Evolutionary conservation across 53 echinoderm and acorn worm genomes (phyloP).

Genomic region (Patiria pectinifera): DNA sequence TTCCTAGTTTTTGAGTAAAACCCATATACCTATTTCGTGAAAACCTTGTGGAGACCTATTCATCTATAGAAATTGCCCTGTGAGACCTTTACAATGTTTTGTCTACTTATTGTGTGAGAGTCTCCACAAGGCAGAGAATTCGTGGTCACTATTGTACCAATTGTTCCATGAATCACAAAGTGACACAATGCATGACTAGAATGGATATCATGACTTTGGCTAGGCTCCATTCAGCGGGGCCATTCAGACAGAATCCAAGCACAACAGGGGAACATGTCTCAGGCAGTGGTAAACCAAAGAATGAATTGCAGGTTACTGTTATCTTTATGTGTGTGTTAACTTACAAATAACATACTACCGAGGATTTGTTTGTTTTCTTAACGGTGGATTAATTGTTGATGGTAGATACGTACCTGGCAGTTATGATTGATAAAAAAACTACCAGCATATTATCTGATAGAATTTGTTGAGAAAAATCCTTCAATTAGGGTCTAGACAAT

Average conservation of each 20-base stretch:
- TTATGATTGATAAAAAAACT: not conserved
- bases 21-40: too few species aligned
- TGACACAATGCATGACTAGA: not conserved
- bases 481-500: not conserved
- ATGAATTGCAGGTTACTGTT: not conserved
- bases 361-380: not conserved
- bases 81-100: too few species aligned
- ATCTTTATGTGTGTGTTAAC: not conserved
- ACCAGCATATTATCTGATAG: not conserved
- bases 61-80: too few species aligned
- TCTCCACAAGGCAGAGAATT: too few species aligned
- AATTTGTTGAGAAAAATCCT: not conserved
- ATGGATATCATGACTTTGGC: conserved; percentile 27
- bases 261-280: conserved; percentile 8
- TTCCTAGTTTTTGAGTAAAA: too few species aligned
- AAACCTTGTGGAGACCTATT: too few species aligned
- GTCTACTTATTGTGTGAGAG: too few species aligned
- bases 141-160: conserved; percentile 44
- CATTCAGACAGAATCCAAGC: conserved; percentile 11
- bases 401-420: not conserved
- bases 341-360: not conserved
- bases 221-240: not conserved
- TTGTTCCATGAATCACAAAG: conserved; percentile 34
- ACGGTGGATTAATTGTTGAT: not conserved
- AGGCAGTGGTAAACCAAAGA: not conserved